A percentile compares a stretch with the other conserved stretches of the same genome.
Conservation (phyloP, 1,140 invertebrate genomes). For the Drosophila pandora region DNA sequence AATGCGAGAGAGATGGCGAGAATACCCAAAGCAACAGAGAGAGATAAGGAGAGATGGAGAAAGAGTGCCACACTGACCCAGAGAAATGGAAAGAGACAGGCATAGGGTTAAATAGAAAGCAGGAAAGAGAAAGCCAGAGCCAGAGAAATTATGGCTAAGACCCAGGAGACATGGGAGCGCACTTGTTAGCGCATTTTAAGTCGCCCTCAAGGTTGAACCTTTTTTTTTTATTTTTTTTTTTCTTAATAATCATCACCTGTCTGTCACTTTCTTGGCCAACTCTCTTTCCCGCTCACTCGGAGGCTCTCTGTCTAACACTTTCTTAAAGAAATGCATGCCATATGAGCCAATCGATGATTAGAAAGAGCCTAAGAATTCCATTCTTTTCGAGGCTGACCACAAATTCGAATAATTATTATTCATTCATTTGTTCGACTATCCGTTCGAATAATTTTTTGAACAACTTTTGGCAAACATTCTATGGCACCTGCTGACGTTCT, state of each 20-base stretch:
- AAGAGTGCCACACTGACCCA: neutral
- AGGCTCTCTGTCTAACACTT: no score
- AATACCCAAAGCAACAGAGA: neutral
- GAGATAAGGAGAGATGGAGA: slow-evolving; percentile 5
- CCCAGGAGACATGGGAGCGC: slow-evolving; percentile 50
- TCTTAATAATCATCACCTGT: slow-evolving; percentile 54
- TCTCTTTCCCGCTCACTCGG: neutral
- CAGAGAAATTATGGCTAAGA: slow-evolving; percentile 25
- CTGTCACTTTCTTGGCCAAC: neutral
- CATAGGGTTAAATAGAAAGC: slow-evolving; percentile 5
- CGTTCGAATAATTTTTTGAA: neutral
- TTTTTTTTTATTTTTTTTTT: neutral
- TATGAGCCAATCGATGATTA: slow-evolving; percentile 49
- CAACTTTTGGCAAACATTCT: slow-evolving; percentile 5
- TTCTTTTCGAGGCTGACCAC: neutral
- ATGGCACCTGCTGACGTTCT: slow-evolving; percentile 14
- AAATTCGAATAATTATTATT: neutral
- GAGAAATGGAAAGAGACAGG: neutral
- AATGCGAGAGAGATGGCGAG: slow-evolving; percentile 19
- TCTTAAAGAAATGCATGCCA: slow-evolving; percentile 25
- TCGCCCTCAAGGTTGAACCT: slow-evolving; percentile 44
- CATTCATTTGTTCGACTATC: neutral
- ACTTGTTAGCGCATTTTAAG: slow-evolving; percentile 73
- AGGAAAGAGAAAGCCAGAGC: neutral
- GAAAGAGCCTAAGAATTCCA: slow-evolving; percentile 14